Evolutionary conservation across 2,797 vertebrate species (phyloP), one percentile per base, ranked within the genome.

Genomic region (Acropternis orthonyx): DNA sequence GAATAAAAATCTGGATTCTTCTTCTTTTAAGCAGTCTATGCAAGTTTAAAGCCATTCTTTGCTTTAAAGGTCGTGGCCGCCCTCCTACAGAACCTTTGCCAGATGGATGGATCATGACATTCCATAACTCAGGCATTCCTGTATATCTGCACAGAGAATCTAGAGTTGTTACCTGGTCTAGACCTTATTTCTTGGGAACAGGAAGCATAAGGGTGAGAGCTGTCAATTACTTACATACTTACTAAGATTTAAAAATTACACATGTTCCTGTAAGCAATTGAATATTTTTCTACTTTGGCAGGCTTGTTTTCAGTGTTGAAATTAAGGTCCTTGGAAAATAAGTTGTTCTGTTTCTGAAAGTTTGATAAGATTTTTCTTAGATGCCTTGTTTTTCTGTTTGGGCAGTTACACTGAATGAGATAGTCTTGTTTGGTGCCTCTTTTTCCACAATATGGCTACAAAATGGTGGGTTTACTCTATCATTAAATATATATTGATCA

Each of bases 41-140:
- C 72, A 63, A 93, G 65, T 86, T 88, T 82, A 92, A 95, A 95
- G 62, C 10, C 4, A 10, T 87, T 95, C 56, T 95, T 96, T 95
- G 75, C 87, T 92, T 95, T 95, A 30, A 97, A 99, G 99, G 98
- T 98, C 99, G 99, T 89, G 99, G 99, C 58, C 99, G 99, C 81
- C 99, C 99, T 43, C 99, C 99, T 81, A 99, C 99, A 39, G 99
- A 99, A 81, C 99, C 99, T 21, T 98, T 99, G 93, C 99, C 99
- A n/a, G 99, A 99, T 63, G 99, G 99, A 91, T 99, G 99, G 99
- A 99, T 99, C 98, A 99, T 99, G 99, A 99, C 99, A 98, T 99
- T 99, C 98, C 99, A 99, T 98, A 99, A 99, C 96, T 99, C 99
- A 0, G 99, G 99, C 98, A 99, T 99, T 98, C 99, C 99, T 95